phyloP scores from a whole-genome alignment of 2,797 vertebrate genomes.

The Lutjanus argentimaculatus region DNA sequence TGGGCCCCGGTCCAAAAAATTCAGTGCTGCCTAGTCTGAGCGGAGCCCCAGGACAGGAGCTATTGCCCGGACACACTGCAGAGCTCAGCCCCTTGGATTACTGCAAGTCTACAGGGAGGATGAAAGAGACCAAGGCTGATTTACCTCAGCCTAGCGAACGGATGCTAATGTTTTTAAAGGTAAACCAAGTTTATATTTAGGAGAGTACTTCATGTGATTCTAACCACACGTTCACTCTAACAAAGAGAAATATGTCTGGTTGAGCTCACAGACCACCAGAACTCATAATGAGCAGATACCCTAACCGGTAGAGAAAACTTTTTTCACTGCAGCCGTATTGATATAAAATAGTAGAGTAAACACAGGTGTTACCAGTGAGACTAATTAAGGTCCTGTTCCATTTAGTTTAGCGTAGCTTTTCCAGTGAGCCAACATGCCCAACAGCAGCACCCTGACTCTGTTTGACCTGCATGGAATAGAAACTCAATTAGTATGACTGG shows the following conservation, averaged over 20 bases:
- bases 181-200: slow-evolving; percentile 17
- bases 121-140: slow-evolving; percentile 27
- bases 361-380: too few species aligned
- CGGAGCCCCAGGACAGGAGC: slow-evolving; percentile 71
- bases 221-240: not conserved
- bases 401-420: too few species aligned
- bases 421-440: too few species aligned
- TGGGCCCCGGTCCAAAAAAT: slow-evolving; percentile 71
- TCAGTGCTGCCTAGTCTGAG: slow-evolving; percentile 65
- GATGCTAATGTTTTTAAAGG: slow-evolving; percentile 39
- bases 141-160: slow-evolving; percentile 31
- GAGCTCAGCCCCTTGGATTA: slow-evolving; percentile 51
- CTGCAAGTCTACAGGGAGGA: slow-evolving; percentile 38
- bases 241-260: not conserved
- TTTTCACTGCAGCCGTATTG: too few species aligned
- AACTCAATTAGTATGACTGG: too few species aligned
- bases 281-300: not conserved
- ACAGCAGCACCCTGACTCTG: too few species aligned
- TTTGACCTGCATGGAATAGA: too few species aligned
- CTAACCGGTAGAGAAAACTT: not conserved
- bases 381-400: too few species aligned
- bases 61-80: slow-evolving; percentile 66
- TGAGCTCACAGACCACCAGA: not conserved
- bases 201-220: not conserved
- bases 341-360: too few species aligned